Evolutionary conservation across 2,113 vertebrate genomes (phyloP).

Genomic region (Heloderma charlesbogerti): DNA sequence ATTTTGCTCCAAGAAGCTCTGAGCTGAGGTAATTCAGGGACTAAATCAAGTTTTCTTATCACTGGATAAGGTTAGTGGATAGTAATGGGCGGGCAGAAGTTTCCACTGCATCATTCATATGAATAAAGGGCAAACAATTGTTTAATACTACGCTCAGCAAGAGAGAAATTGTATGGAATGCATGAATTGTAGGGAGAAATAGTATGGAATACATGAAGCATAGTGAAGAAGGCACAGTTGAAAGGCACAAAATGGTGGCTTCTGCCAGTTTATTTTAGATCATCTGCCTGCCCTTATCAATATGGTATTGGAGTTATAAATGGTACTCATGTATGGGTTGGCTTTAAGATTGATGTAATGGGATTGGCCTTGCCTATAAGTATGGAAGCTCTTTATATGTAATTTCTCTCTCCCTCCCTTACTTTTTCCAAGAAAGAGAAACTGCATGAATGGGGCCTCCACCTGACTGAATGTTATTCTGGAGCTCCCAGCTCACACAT

Average conservation of each 20-base stretch:
- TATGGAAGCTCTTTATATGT: background rate
- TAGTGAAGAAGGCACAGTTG: constrained; percentile 6
- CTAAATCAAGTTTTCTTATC: constrained; percentile 63
- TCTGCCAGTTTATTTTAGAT: background rate
- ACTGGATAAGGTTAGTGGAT: constrained; percentile 49
- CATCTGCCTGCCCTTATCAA: background rate
- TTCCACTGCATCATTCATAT: constrained; percentile 65
- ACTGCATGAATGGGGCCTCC: too few relatives aligned
- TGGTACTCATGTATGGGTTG: background rate
- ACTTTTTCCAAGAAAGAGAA: too few relatives aligned
- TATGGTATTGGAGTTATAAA: background rate
- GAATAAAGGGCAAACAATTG: constrained; percentile 48
- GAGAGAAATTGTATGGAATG: constrained; percentile 49
- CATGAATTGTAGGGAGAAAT: constrained; percentile 45
- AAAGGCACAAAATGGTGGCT: background rate
- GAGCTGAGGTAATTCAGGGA: constrained; percentile 62
- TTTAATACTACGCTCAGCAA: constrained; percentile 52
- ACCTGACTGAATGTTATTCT: too few relatives aligned
- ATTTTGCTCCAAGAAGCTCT: constrained; percentile 54
- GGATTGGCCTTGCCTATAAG: background rate
- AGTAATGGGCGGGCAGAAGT: constrained; percentile 62
- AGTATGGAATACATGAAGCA: constrained; percentile 50
- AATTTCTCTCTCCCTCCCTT: too few relatives aligned
- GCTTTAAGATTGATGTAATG: background rate
- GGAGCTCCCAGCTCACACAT: too few relatives aligned